Percentiles rank a stretch among this genome's conserved stretches.
Evolutionary conservation across 2,113 vertebrate genomes (phyloP).

Genomic region (Pelecanus crispus): DNA sequence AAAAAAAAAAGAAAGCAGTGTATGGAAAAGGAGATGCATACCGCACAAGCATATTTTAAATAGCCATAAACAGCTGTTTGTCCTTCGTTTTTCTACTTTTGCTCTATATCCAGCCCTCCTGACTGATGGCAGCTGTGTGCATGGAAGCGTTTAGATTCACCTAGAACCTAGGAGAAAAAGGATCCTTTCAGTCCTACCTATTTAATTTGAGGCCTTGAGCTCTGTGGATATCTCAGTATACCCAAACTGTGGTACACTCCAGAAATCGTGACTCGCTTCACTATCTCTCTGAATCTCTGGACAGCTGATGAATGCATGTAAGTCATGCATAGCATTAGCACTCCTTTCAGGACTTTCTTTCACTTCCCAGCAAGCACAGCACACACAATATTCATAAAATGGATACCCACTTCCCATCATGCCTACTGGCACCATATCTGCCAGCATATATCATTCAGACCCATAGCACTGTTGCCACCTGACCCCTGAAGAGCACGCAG

Average conservation of each 20-base stretch:
- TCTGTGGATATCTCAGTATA: neutral
- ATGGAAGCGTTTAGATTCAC: neutral
- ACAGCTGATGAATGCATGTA: neutral
- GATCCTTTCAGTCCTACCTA: neutral
- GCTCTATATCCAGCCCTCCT: neutral
- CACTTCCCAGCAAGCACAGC: neutral
- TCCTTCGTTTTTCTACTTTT: neutral
- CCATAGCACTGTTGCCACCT: neutral
- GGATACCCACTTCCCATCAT: neutral
- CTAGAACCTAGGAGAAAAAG: neutral
- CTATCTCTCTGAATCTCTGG: neutral
- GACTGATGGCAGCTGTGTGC: neutral
- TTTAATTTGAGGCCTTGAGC: neutral
- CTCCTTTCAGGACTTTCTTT: neutral
- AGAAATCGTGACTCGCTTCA: neutral
- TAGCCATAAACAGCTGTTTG: neutral
- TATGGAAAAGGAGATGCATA: neutral
- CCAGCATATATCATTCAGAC: neutral
- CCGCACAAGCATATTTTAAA: neutral
- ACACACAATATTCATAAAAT: neutral
- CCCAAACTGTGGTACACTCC: neutral
- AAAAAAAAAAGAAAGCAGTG: too few relatives aligned
- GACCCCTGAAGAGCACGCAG: neutral
- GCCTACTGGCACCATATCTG: neutral
- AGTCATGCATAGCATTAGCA: neutral